These are phyloP conservation scores for Zeugodacus cucurbitae DNA, from an alignment of 1,140 invertebrate genomes.

Conservation along the genomic window DNA sequence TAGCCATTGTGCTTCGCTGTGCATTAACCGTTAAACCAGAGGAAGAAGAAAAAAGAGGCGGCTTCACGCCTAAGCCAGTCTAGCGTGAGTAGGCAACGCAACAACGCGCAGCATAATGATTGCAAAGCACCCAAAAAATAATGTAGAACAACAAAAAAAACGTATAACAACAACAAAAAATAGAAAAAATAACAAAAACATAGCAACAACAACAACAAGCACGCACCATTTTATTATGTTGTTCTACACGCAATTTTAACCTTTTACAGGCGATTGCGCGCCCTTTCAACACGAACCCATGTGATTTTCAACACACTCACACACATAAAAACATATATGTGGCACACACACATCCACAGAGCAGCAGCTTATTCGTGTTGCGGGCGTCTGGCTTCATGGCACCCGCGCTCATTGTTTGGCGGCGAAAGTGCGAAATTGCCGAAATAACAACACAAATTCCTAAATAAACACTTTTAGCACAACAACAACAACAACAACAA, in stretches of 20 bases:
- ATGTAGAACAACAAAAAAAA: too few species aligned
- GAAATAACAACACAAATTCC: conserved; percentile 29
- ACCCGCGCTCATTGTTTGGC: background rate
- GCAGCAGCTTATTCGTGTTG: too few species aligned
- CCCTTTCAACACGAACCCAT: background rate
- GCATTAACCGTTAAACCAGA: background rate
- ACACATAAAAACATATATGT: too few species aligned
- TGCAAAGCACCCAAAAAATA: background rate
- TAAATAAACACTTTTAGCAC: conserved; percentile 10
- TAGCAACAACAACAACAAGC: background rate
- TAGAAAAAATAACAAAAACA: background rate
- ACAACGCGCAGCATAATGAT: background rate
- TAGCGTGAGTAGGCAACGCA: background rate
- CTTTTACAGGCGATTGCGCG: conserved; percentile 9
- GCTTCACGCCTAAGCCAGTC: background rate
- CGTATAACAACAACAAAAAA: background rate
- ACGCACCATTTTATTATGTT: background rate
- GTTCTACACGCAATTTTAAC: conserved; percentile 26
- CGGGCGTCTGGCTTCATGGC: background rate
- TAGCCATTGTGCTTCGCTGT: background rate
- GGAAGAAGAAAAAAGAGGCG: too few species aligned
- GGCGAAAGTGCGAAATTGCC: conserved; percentile 14
- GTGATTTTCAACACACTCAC: too few species aligned
- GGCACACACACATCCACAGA: too few species aligned
- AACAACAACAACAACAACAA: background rate